These are phyloP conservation scores for Lordiphosa mommai DNA, from an alignment of 1,140 invertebrate species.

Conservation along the genomic window DNA sequence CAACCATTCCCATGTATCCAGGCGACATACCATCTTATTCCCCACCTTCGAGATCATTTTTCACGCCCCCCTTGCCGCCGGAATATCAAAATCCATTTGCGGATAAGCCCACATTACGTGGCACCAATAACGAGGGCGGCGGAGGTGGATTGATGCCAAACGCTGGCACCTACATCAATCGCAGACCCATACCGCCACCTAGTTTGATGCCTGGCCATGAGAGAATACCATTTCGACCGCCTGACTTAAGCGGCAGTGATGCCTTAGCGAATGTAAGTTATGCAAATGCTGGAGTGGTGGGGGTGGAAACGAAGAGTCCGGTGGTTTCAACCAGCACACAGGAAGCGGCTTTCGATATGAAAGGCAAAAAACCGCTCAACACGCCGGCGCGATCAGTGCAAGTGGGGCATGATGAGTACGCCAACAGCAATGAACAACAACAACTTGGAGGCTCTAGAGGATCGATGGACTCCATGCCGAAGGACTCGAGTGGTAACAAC, in stretches of 20 bases:
- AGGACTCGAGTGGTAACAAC: constrained; percentile 10
- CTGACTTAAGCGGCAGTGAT: constrained; percentile 48
- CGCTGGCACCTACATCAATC: constrained; percentile 82
- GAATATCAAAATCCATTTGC: constrained; percentile 90
- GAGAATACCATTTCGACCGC: constrained; percentile 88
- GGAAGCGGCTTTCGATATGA: constrained; percentile 22
- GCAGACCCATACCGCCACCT: constrained; percentile 87
- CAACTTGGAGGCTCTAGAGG: neutral
- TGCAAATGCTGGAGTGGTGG: constrained; percentile 3
- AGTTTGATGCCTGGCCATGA: constrained; percentile 88
- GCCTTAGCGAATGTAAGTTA: constrained; percentile 16
- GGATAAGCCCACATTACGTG: constrained; percentile 89
- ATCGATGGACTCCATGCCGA: neutral
- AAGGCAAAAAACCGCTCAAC: constrained; percentile 86
- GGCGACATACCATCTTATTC: constrained; percentile 89
- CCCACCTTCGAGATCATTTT: constrained; percentile 87
- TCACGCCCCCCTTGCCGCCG: constrained; percentile 89
- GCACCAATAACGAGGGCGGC: constrained; percentile 81
- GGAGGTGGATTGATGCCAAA: constrained; percentile 31
- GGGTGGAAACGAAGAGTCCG: constrained; percentile 29
- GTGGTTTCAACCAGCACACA: constrained; percentile 23
- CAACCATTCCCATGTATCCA: constrained; percentile 81
- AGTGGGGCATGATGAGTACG: neutral
- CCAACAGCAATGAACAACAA: constrained; percentile 5
- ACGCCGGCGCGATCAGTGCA: constrained; percentile 82